Base-by-base conservation (phyloP, 2,113 vertebrate genomes). In the Paedocypris sp. region DNA sequence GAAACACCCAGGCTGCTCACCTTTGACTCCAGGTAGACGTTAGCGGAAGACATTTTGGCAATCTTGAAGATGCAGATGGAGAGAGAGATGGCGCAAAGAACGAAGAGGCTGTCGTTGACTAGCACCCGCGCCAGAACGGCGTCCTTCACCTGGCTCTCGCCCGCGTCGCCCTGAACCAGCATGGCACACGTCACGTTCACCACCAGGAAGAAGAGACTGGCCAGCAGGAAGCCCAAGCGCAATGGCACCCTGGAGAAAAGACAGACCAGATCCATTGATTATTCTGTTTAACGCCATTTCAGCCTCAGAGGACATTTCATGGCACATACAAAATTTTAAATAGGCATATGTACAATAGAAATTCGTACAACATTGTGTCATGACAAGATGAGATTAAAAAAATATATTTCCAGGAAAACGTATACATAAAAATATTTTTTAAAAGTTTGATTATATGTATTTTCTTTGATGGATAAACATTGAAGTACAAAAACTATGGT, bases 11-110 rank as follows among this genome's bases (percentile, higher is more conserved):
- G 3, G 28, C n/a, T 0, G 4, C 71, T 29, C 76, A 97, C 94
- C 88, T 97, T 97, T 48, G 94, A 97, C 81, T 97, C 91, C 42
- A 98, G 90, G 85, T 98, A 98, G 82, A 96, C 91, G 0, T 93
- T 95, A n/a, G 93, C 93, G 16, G 92, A 93, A 62, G 94, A 92
- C 90, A 93, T 90, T 85, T 93, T 97, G 77, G 92, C 88, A 3
- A 95, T 88, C 73, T 90, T 93, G 84, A 87, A 95, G 85, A 93
- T 87, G 79, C 90, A 95, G 70, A 87, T 83, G 62, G 92, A 89
- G 73, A 98, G 83, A 1, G 85, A 93, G 71, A 96, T 69, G 62
- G 92, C 91, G 71, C 91, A 97, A 74, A 93, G 82, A 69, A 97
- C 91, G 66, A 96, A 96, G 19, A 98, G 89, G 64, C 87, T 89